These are phyloP conservation scores for Thaumatotibia leucotreta DNA, from an alignment of 1,140 invertebrate genomes.

Conservation along the genomic window DNA sequence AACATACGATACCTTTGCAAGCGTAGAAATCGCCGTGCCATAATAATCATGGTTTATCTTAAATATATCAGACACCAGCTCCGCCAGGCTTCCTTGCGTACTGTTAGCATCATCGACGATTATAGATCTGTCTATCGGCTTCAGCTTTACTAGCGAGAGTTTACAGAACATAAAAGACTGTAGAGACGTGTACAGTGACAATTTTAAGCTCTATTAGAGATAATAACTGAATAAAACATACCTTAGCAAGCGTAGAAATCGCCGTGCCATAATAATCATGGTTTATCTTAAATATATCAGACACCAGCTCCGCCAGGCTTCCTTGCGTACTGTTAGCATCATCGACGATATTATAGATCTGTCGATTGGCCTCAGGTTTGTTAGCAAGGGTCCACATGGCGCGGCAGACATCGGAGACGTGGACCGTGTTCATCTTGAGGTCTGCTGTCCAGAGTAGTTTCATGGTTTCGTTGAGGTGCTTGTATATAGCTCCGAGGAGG, in stretches of 20 bases:
- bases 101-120: constrained; percentile 89
- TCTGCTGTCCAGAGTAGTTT: constrained; percentile 92
- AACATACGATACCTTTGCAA: constrained; percentile 82
- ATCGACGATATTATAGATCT: constrained; percentile 91
- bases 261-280: constrained; percentile 90
- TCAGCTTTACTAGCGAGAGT: constrained; percentile 57
- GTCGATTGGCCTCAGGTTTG: constrained; percentile 64
- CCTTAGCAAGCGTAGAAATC: constrained; percentile 87
- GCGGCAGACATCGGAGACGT: constrained; percentile 88
- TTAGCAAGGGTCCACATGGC: constrained; percentile 82
- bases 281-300: constrained; percentile 90
- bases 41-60: constrained; percentile 92
- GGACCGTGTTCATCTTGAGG: constrained; percentile 91
- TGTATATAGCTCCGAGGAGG: constrained; percentile 91
- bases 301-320: constrained; percentile 84
- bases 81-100: constrained; percentile 88
- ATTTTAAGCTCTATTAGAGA: constrained; percentile 91
- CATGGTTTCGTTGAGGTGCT: constrained; percentile 92
- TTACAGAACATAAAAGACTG: constrained; percentile 89
- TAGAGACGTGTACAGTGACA: constrained; percentile 91
- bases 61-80: constrained; percentile 89
- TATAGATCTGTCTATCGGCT: constrained; percentile 82
- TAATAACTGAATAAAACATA: constrained; percentile 83
- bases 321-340: constrained; percentile 90
- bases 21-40: constrained; percentile 85